Conservation (phyloP, 2,113 vertebrate genomes). For the Canis aureus region DNA sequence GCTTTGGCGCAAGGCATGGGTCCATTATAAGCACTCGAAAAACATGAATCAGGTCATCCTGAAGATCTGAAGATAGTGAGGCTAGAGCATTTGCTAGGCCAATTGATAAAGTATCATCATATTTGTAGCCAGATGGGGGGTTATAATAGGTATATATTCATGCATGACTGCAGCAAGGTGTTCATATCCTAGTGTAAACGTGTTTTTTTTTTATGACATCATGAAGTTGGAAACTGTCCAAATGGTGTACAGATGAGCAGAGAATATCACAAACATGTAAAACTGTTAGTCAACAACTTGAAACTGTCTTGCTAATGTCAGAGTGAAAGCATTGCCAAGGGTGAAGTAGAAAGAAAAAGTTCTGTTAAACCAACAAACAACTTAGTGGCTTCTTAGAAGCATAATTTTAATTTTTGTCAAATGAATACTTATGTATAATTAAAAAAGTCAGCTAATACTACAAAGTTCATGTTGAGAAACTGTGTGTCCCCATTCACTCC, state of each 20-base stretch:
- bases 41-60: not conserved
- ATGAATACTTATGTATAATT: not conserved
- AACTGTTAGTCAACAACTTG: not conserved
- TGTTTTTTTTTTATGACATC: not conserved
- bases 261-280: not conserved
- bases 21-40: not conserved
- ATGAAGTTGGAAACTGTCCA: constrained; percentile 3
- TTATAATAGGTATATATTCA: not conserved
- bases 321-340: not conserved
- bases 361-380: not conserved
- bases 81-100: not conserved
- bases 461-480: not conserved
- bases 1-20: not conserved
- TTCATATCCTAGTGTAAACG: not conserved
- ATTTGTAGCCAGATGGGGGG: not conserved
- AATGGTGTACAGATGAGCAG: not conserved
- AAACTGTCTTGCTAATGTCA: not conserved
- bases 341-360: not conserved
- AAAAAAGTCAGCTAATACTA: not conserved
- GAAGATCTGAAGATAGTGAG: not conserved
- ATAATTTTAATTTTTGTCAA: constrained; percentile 13
- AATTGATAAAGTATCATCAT: not conserved
- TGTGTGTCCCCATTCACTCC: not conserved
- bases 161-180: not conserved
- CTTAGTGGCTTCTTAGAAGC: not conserved